A percentile compares a stretch with the other conserved stretches of the same genome.
phyloP scores from a whole-genome alignment of 2,113 vertebrate species.

The Hystrix brachyura region DNA sequence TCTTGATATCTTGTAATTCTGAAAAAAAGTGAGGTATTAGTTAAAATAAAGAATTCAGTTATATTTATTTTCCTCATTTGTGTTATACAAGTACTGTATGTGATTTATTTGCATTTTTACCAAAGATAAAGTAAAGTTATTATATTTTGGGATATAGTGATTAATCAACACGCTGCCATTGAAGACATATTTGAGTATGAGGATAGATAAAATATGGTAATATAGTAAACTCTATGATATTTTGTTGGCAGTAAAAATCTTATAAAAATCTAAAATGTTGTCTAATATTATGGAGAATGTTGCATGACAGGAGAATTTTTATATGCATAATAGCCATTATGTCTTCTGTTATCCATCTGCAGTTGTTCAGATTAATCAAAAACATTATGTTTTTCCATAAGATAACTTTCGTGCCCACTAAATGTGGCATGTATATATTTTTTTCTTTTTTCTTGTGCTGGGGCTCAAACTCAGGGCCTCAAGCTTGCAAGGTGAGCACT shows the following conservation, averaged over 20 bases:
- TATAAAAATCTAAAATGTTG: background rate
- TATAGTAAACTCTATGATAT: background rate
- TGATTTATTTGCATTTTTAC: constrained; percentile 22
- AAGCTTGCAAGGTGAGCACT: too few relatives aligned
- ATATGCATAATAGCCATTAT: background rate
- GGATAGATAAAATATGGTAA: background rate
- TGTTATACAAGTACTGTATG: background rate
- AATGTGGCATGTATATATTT: background rate
- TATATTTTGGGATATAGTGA: background rate
- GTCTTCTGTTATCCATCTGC: background rate
- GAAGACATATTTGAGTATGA: background rate
- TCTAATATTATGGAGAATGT: background rate
- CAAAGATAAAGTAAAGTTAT: background rate
- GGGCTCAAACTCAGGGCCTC: too few relatives aligned
- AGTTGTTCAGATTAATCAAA: constrained; percentile 54
- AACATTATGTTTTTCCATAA: background rate
- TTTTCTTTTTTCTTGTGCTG: too few relatives aligned
- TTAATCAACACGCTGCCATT: background rate
- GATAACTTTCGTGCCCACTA: background rate
- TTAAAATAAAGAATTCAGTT: constrained; percentile 12
- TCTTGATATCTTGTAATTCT: background rate
- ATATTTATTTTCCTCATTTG: background rate
- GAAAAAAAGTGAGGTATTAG: background rate
- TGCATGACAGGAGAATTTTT: background rate
- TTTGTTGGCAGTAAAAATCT: background rate